Evolutionary conservation across 2,888 invertebrate genomes (phyloP).

Genomic region (Campoplex capitator): DNA sequence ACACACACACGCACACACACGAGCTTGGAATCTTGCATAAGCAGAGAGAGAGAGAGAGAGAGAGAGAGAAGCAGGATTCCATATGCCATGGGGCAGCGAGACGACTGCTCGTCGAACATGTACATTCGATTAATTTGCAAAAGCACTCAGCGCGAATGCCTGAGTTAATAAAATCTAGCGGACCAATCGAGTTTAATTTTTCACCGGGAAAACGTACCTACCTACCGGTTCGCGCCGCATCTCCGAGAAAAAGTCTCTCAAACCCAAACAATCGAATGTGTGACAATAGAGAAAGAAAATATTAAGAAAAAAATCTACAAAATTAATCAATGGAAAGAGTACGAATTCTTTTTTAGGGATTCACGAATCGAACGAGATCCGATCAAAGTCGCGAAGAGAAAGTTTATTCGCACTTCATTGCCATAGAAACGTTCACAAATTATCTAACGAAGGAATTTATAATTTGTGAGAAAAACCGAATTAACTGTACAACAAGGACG

Average conservation of each 20-base stretch:
- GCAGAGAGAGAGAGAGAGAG: constrained; percentile 6
- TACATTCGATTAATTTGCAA: constrained; percentile 54
- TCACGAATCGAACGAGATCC: not conserved
- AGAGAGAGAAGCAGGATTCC: constrained; percentile 31
- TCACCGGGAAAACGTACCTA: constrained; percentile 7
- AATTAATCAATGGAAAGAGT: not conserved
- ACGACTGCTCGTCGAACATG: constrained; percentile 19
- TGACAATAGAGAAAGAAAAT: not conserved
- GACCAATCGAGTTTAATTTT: constrained; percentile 4
- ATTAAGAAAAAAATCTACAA: not conserved
- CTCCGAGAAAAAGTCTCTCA: not conserved
- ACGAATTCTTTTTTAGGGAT: not conserved
- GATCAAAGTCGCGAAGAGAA: not conserved
- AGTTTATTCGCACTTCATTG: not conserved
- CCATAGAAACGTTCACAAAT: no score
- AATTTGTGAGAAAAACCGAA: not conserved
- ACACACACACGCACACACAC: not conserved
- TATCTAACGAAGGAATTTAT: not conserved
- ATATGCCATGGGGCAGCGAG: constrained; percentile 8
- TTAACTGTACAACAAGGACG: not conserved
- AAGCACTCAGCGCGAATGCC: constrained; percentile 43
- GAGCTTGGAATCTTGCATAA: not conserved
- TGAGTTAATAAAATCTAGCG: constrained; percentile 17
- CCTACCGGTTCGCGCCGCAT: not conserved
- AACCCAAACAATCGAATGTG: not conserved